Evolutionary conservation across 2,113 vertebrate species (phyloP).

Genomic region (Meleagris gallopavo): DNA sequence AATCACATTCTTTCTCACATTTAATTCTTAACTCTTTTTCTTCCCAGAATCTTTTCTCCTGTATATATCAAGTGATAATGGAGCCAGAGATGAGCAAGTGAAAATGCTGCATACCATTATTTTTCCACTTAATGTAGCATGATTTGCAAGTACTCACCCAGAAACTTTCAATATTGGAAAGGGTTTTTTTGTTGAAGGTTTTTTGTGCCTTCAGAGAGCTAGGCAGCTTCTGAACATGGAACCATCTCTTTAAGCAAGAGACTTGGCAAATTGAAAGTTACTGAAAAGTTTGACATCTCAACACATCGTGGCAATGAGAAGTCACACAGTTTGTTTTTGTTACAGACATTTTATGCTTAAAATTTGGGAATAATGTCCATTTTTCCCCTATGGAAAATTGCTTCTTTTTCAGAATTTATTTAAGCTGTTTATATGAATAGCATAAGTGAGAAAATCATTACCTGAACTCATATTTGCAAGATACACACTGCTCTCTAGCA

Average conservation of each 20-base stretch:
- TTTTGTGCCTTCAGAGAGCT: not conserved
- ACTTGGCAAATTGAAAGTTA: not conserved
- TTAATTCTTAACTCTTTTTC: not conserved
- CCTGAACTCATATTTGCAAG: conserved; percentile 85
- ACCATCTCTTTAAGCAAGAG: not conserved
- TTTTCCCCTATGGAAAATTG: not conserved
- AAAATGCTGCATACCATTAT: not conserved
- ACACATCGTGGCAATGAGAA: accelerated
- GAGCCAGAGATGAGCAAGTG: not conserved
- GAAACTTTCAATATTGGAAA: not conserved
- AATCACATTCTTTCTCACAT: not conserved
- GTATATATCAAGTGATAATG: not conserved
- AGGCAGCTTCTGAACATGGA: not conserved
- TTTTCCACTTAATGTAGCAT: not conserved
- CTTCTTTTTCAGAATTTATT: not conserved
- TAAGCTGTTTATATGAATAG: not conserved
- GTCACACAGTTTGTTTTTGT: not conserved
- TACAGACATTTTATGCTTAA: not conserved
- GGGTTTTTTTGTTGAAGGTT: not conserved
- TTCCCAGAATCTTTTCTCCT: not conserved
- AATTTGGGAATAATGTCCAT: not conserved
- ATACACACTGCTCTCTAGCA: conserved; percentile 67
- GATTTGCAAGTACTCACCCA: not conserved
- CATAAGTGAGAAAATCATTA: conserved; percentile 65
- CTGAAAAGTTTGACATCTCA: not conserved